Conservation (phyloP, 1,140 invertebrate species). For the Conus betulinus region DNA sequence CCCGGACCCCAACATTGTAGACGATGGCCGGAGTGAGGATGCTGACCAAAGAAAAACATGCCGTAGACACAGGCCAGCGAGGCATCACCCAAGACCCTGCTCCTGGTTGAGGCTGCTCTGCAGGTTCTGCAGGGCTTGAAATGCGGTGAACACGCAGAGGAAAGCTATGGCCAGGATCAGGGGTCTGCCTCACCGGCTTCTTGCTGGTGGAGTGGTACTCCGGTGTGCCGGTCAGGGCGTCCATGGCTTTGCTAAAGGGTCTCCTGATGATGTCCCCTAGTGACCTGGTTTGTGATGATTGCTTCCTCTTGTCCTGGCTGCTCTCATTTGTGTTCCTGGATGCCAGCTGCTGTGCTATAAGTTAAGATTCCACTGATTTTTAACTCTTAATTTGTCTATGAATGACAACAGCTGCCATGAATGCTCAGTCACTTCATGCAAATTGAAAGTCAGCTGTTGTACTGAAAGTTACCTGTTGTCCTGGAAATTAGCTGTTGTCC, state of each 20-base stretch:
- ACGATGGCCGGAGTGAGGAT: constrained; percentile 61
- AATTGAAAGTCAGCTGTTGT: no score
- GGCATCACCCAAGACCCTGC: constrained; percentile 51
- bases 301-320: not conserved
- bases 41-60: constrained; percentile 50
- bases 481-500: no score
- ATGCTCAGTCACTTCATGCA: no score
- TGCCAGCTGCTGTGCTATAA: not conserved
- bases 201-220: constrained; percentile 27
- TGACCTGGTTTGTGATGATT: not conserved
- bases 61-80: constrained; percentile 56
- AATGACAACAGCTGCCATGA: no score
- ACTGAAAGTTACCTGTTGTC: no score
- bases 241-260: not conserved
- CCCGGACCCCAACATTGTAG: constrained; percentile 53
- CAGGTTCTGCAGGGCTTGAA: constrained; percentile 59
- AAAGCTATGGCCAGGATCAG: constrained; percentile 47
- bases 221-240: not conserved
- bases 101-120: constrained; percentile 65
- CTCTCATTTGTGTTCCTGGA: not conserved
- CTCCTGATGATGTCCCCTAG: not conserved
- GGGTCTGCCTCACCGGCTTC: constrained; percentile 37
- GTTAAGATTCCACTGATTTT: no score
- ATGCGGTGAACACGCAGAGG: constrained; percentile 56
- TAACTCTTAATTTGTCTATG: no score